phyloP scores from a whole-genome alignment of 2,797 vertebrate species.

The Xenopus petersii region DNA sequence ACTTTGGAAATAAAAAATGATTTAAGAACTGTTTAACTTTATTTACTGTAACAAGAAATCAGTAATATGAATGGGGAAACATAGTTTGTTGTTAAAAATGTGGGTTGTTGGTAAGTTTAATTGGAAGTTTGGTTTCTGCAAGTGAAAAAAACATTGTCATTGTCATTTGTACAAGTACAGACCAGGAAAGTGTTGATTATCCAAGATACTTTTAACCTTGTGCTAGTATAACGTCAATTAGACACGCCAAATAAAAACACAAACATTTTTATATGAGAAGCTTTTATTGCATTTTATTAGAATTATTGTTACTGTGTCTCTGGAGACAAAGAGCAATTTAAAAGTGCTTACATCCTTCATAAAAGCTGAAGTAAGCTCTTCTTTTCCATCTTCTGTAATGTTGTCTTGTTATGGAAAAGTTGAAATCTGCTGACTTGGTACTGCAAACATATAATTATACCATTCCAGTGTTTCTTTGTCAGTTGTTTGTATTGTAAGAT shows the following conservation, averaged over 20 bases:
- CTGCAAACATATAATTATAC: conserved; percentile 63
- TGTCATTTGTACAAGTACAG: not conserved
- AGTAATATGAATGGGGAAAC: too few species aligned
- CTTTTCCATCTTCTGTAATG: conserved; percentile 63
- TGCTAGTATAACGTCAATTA: conserved; percentile 56
- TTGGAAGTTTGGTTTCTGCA: not conserved
- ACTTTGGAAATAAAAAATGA: too few species aligned
- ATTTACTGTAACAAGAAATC: too few species aligned
- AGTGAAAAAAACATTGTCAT: not conserved
- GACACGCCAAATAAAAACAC: conserved; percentile 62
- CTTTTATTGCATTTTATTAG: conserved; percentile 66
- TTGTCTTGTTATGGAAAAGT: conserved; percentile 63
- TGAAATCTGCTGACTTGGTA: conserved; percentile 57
- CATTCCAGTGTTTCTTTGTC: conserved; percentile 48
- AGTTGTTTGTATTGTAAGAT: conserved; percentile 43
- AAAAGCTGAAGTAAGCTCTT: conserved; percentile 68
- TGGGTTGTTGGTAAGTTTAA: not conserved
- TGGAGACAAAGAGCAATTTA: conserved; percentile 55
- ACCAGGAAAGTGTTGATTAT: not conserved
- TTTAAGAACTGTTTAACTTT: too few species aligned
- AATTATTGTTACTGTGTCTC: conserved; percentile 59
- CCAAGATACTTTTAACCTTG: conserved; percentile 42
- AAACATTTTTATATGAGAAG: conserved; percentile 55
- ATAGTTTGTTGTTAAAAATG: too few species aligned
- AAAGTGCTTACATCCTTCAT: conserved; percentile 71